Evolutionary conservation across 1,140 invertebrate species (phyloP), one percentile per base, ranked within the genome.

Genomic region (Rhagoletis pomonella): DNA sequence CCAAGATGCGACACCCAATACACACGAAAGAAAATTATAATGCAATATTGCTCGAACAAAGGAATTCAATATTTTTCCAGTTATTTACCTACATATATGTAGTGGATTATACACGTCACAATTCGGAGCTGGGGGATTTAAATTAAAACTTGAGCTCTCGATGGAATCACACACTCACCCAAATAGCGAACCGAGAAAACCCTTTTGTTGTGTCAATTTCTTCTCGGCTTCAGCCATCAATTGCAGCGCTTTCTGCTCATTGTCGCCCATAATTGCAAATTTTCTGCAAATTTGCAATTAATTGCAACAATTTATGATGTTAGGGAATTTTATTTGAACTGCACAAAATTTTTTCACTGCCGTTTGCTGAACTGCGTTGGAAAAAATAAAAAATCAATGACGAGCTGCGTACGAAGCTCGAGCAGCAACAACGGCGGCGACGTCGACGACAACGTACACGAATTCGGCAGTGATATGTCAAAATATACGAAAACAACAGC

Each of bases 191-290:
- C 97, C 96, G 89, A 99, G 97, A 94, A 99, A 98, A 89, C 97
- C 95, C 94, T 97, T 97, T 6, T 97, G 96, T 29, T 97, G 96
- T 90, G 94, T 96, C 88, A 98, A 93, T 94, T 98, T 98, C 93
- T 98, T 98, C 92, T 98, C 97, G 73, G 97, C 98, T 93, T 98
- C 97, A 64, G 97, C 97, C 93, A 99, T 96, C 89, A 99, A 94
- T 93, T 98, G 96, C 93, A 97, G 94, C 55, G 97, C 98, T 94
- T 98, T 99, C 93, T 98, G 97, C 93, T 99, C 98, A 94, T 97
- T 97, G 94, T 98, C 97, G 90, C 96, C 96, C 97, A 98, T 98
- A 84, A 85, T 90, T 90, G 88, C 86, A 81, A 81, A 77, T 65
- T 42, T 59, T 14, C 29, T 2, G 5, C 10, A 85, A 85, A 85